Conservation (phyloP, 2,888 invertebrate species). For the Pristionchus mayeri region DNA sequence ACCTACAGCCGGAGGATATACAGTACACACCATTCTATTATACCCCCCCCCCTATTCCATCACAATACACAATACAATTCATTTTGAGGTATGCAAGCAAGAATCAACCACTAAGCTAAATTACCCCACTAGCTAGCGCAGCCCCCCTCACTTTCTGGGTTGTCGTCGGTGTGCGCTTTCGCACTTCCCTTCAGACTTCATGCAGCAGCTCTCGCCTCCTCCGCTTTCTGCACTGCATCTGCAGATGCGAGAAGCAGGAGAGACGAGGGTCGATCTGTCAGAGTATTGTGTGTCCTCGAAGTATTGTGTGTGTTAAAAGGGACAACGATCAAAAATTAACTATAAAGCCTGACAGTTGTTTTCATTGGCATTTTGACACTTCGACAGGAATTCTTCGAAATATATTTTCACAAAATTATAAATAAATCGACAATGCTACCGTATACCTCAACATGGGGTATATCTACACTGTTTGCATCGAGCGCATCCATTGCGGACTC, state of each 20-base stretch:
- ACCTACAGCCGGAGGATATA: background rate
- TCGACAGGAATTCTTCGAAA: no score
- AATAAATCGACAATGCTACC: background rate
- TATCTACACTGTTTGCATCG: background rate
- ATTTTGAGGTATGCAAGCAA: no score
- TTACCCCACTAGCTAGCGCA: no score
- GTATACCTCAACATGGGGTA: background rate
- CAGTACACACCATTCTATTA: background rate
- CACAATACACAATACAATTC: no score
- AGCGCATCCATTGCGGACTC: slow-evolving; percentile 41
- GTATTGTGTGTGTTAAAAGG: no score
- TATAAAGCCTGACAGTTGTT: no score
- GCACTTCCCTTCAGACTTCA: background rate
- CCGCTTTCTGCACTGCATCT: background rate
- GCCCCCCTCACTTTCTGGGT: background rate
- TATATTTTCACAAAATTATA: no score
- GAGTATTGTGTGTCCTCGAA: background rate
- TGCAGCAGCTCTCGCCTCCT: slow-evolving; percentile 18
- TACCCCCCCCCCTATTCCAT: background rate
- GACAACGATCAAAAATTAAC: no score
- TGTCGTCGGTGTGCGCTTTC: background rate
- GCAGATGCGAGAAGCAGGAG: background rate
- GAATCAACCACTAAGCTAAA: no score
- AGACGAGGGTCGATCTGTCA: background rate
- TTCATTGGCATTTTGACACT: no score